These are phyloP conservation scores for Globia sparganii DNA, from an alignment of 2,888 invertebrate species.

Conservation along the genomic window DNA sequence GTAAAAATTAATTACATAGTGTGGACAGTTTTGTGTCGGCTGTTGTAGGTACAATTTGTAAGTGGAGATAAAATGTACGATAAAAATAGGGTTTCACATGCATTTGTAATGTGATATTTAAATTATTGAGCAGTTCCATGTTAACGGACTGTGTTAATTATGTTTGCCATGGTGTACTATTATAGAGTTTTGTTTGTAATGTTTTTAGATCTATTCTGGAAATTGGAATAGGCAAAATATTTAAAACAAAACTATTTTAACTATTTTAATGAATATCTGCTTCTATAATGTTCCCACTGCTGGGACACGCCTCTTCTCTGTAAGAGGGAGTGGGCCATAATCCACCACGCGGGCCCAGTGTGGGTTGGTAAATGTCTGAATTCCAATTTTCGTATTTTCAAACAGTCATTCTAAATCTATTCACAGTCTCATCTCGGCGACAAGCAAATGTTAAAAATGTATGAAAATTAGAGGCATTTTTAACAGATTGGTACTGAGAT, in stretches of 20 bases:
- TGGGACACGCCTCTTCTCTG: too few relatives aligned
- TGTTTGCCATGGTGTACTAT: neutral
- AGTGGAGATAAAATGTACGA: slow-evolving; percentile 51
- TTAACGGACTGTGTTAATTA: slow-evolving; percentile 22
- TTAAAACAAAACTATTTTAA: neutral
- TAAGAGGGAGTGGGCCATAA: too few relatives aligned
- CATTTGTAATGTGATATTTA: slow-evolving; percentile 48
- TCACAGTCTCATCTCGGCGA: too few relatives aligned
- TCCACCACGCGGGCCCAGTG: too few relatives aligned
- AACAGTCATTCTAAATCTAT: too few relatives aligned
- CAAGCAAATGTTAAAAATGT: too few relatives aligned
- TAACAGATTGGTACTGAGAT: too few relatives aligned
- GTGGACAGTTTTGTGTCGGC: slow-evolving; percentile 2
- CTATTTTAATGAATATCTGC: neutral
- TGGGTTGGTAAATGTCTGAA: too few relatives aligned
- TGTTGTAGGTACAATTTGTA: slow-evolving; percentile 15
- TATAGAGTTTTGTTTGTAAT: slow-evolving; percentile 1
- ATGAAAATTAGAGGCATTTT: too few relatives aligned
- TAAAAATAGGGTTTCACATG: slow-evolving; percentile 47
- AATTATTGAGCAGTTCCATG: slow-evolving; percentile 37
- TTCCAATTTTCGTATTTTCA: too few relatives aligned
- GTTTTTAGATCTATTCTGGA: neutral
- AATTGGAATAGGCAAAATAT: neutral
- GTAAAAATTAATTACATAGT: slow-evolving; percentile 41
- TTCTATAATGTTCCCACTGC: too few relatives aligned